Conservation (phyloP, 2,888 invertebrate genomes). For the Synanthedon tipuliformis region DNA sequence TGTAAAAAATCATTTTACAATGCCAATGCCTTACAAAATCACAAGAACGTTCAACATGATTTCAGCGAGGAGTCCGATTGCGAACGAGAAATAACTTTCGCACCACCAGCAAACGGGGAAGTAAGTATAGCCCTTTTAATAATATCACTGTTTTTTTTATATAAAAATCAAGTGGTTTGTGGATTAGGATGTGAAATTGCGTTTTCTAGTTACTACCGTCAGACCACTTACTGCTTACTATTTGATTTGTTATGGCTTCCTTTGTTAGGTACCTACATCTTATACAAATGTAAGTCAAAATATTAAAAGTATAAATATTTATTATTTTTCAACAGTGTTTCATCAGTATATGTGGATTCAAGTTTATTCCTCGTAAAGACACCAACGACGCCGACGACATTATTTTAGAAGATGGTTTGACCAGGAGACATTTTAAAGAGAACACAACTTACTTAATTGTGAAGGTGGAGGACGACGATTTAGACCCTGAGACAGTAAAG, state of each 20-base stretch:
- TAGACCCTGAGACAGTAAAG: slow-evolving; percentile 21
- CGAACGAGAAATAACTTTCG: slow-evolving; percentile 20
- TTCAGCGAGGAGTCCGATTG: slow-evolving; percentile 19
- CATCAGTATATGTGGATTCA: slow-evolving; percentile 34
- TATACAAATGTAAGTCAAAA: too few species aligned
- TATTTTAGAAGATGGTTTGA: slow-evolving; percentile 28
- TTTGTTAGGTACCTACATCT: too few species aligned
- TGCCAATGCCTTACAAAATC: slow-evolving; percentile 45
- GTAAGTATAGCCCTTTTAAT: slow-evolving; percentile 9
- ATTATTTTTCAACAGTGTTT: slow-evolving; percentile 20
- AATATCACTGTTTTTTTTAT: too few species aligned
- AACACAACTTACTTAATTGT: slow-evolving; percentile 50
- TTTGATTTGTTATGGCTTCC: too few species aligned
- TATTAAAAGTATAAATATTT: too few species aligned
- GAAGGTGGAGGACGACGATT: slow-evolving; percentile 35
- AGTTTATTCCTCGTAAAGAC: slow-evolving; percentile 33
- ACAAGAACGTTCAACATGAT: slow-evolving; percentile 49
- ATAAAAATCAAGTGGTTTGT: too few species aligned
- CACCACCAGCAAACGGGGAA: slow-evolving; percentile 11
- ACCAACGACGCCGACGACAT: slow-evolving; percentile 12
- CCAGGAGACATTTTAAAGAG: slow-evolving; percentile 29
- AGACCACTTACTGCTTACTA: too few species aligned
- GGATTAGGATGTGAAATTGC: too few species aligned
- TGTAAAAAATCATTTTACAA: slow-evolving; percentile 59
- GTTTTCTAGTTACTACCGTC: too few species aligned